phyloP scores from a whole-genome alignment of 2,113 vertebrate genomes.

The Suricata suricatta region DNA sequence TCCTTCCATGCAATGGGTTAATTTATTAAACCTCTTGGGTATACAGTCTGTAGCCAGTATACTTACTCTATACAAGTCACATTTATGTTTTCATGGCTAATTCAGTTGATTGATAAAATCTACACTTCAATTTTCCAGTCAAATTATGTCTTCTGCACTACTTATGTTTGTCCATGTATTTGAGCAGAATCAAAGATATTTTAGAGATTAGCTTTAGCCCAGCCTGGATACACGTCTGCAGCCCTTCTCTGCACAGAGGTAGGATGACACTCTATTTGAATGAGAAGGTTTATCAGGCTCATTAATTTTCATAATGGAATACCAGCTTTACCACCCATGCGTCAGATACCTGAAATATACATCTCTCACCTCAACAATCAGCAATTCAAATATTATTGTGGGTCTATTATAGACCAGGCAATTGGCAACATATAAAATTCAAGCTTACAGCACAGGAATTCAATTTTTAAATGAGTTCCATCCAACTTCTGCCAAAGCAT shows the following conservation, averaged over 20 bases:
- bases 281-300: background rate
- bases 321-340: background rate
- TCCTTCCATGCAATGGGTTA: background rate
- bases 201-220: background rate
- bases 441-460: background rate
- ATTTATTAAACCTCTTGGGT: background rate
- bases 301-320: constrained; percentile 48
- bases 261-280: background rate
- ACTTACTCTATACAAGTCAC: background rate
- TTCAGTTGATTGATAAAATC: constrained; percentile 18
- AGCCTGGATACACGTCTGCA: background rate
- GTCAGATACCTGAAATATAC: constrained; percentile 9
- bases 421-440: background rate
- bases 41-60: background rate
- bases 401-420: background rate
- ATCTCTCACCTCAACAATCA: constrained; percentile 33
- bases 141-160: background rate
- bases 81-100: background rate
- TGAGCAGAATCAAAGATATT: background rate
- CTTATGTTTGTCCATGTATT: background rate
- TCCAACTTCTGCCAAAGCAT: constrained; percentile 31
- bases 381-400: background rate
- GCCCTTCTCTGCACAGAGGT: background rate
- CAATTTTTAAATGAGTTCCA: constrained; percentile 20
- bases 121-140: constrained; percentile 19